Conservation (phyloP, 2,797 vertebrate species). For the Phrynocephalus vlangalii region DNA sequence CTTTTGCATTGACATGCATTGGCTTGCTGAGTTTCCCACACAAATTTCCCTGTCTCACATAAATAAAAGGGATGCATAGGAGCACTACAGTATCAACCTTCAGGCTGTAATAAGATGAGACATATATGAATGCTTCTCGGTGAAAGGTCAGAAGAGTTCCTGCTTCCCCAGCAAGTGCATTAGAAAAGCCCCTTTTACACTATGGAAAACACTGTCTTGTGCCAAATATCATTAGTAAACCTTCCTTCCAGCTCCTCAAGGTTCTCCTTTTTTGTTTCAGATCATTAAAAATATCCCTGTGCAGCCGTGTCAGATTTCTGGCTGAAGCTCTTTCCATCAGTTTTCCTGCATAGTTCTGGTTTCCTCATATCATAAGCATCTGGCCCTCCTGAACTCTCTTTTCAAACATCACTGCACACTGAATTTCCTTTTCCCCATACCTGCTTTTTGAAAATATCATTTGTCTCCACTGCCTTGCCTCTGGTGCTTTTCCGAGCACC, state of each 20-base stretch:
- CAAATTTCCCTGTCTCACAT: neutral
- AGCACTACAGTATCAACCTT: neutral
- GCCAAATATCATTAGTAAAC: constrained; percentile 15
- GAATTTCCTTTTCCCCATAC: neutral
- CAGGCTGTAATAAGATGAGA: neutral
- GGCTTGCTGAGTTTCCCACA: neutral
- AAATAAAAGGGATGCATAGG: constrained; percentile 10
- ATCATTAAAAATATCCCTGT: constrained; percentile 32
- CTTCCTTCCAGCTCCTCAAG: neutral
- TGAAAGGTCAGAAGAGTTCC: constrained; percentile 14
- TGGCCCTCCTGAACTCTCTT: constrained; percentile 11
- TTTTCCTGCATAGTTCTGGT: neutral
- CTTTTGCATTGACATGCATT: neutral
- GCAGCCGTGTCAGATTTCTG: neutral
- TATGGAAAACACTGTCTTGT: neutral
- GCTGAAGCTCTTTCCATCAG: neutral
- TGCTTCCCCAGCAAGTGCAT: neutral
- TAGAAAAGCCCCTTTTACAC: neutral
- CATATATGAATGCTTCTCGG: neutral
- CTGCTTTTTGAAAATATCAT: neutral
- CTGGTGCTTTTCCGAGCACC: neutral
- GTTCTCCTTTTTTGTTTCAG: constrained; percentile 17
- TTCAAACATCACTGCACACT: constrained; percentile 6
- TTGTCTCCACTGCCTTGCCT: neutral
- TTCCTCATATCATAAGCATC: neutral